A percentile compares a stretch with the other conserved stretches of the same genome.
These are phyloP conservation scores for zebrafish (Danio rerio) DNA, from an alignment of 2,113 vertebrate genomes.

Conservation along the genomic window GRCz12tu NC_133184.1:26932001-26932500, in stretches of 20 bases:
- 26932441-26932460: too few species aligned
- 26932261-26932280: neutral
- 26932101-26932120: neutral
- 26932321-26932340: neutral
- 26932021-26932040: neutral
- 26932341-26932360: neutral
- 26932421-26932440: too few species aligned
- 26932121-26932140: constrained; percentile 16
- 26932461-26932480: too few species aligned
- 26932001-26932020: neutral
- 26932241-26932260: constrained; percentile 23
- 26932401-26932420: too few species aligned
- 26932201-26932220: neutral
- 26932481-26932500: too few species aligned
- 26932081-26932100: neutral
- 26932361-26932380: neutral
- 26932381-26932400: neutral
- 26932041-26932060: neutral
- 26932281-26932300: neutral
- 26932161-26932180: neutral
- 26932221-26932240: neutral
- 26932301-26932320: neutral
- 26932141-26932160: neutral
- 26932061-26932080: neutral
- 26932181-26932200: neutral